These are phyloP conservation scores for Oophaga pumilio DNA, from an alignment of 2,113 vertebrate species.

Conservation along the genomic window DNA sequence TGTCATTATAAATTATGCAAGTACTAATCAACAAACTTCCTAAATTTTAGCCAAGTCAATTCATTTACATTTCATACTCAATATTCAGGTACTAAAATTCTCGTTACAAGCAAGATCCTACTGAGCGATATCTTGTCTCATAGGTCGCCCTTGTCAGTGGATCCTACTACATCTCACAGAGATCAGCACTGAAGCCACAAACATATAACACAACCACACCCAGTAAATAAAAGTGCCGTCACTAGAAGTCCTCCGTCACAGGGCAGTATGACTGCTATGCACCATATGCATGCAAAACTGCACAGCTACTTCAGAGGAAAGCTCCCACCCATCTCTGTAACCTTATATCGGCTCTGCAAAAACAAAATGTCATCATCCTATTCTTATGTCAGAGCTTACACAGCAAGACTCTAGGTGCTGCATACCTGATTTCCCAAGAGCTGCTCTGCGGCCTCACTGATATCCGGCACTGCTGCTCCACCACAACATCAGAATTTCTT, in stretches of 20 bases:
- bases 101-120: neutral
- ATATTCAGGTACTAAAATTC: neutral
- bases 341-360: neutral
- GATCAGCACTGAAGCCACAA: neutral
- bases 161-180: neutral
- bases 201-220: neutral
- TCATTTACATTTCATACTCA: too few relatives aligned
- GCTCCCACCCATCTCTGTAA: neutral
- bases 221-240: constrained; percentile 2
- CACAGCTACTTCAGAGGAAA: neutral
- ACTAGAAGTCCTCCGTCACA: neutral
- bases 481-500: constrained; percentile 32
- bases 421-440: constrained; percentile 4
- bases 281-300: neutral
- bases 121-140: neutral
- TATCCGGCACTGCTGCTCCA: neutral
- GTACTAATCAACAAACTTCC: too few relatives aligned
- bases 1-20: too few relatives aligned
- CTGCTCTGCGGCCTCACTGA: neutral
- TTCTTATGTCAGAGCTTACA: neutral
- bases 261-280: neutral
- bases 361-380: neutral
- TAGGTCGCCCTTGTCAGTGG: neutral
- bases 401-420: neutral
- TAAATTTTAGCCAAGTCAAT: too few relatives aligned